Base-by-base conservation (phyloP, 2,888 invertebrate genomes). In the Ceramica pisi region DNA sequence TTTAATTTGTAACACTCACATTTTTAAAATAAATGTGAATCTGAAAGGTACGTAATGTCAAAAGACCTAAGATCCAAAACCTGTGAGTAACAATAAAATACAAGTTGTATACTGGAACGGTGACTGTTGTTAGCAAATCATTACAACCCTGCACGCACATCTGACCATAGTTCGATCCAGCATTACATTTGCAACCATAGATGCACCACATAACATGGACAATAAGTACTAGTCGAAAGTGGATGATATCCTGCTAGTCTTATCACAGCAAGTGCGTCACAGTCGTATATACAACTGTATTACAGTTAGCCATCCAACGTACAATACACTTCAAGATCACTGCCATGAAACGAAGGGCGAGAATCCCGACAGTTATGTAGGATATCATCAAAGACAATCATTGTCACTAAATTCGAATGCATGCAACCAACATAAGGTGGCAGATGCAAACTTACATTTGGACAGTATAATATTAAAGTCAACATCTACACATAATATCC, bases 31-130 rank as follows among this genome's bases (percentile, higher is more conserved):
- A 90, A 90, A 89, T 86, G 86, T 89, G 89, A 89, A 87, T 89
- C 89, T 87, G 90, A 91, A 91, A 92, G 90, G 87, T 91, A 89
- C 82, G 86, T 87, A 86, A 90, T 90, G 93, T 94, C 93, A 94
- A 94, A 92, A 94, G 94, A 94, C 93, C 88, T 91, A 91, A 87
- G 89, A 92, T 94, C 93, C 90, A 94, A 94, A 94, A 93, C 87
- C 83, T 90, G 91, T 86, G 84, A 90, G 87, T 90, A 91, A 90
- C 87, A 89, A 89, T 90, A 87, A 88, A 91, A 87, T 91, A 90
- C 88, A 90, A 90, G 86, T 90, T 91, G 89, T 91, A 92, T 89
- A 92, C 89, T 90, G 91, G 91, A 92, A 87, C 88, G 88, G 89
- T 84, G 88, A 89, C 85, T 83, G 80, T 79, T 77, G 76, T 85